Percentiles rank a stretch among this genome's conserved stretches.
Evolutionary conservation across 2,888 invertebrate species (phyloP).

Genomic region (Nomada lathburiana): DNA sequence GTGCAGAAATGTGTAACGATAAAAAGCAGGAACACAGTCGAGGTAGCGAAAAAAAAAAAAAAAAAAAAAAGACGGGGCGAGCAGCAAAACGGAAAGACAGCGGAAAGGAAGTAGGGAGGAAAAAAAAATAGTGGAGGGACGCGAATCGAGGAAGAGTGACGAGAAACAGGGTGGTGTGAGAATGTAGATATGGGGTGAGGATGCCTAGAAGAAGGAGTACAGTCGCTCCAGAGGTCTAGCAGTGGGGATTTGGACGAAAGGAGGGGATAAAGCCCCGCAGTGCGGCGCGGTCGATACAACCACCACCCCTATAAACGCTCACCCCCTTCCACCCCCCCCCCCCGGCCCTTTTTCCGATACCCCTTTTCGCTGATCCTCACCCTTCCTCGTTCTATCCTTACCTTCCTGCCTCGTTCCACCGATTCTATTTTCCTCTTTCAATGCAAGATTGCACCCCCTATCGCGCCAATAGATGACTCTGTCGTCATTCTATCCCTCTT

Average conservation of each 20-base stretch:
- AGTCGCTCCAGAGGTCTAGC: constrained; percentile 38
- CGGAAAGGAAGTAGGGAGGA: neutral
- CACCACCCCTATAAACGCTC: constrained; percentile 65
- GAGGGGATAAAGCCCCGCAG: constrained; percentile 84
- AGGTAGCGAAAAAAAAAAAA: neutral
- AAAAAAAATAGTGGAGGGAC: too few relatives aligned
- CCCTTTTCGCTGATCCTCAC: constrained; percentile 59
- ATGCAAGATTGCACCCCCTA: neutral
- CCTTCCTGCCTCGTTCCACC: constrained; percentile 30
- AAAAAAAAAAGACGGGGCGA: too few relatives aligned
- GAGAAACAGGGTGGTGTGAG: neutral
- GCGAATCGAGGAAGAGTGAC: too few relatives aligned
- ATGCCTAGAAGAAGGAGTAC: constrained; percentile 51
- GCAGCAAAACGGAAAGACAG: neutral
- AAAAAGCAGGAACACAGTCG: neutral
- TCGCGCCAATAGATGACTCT: neutral
- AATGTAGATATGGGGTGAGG: constrained; percentile 6
- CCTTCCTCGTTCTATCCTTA: constrained; percentile 44
- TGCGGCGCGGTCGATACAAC: constrained; percentile 84
- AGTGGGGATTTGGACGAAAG: constrained; percentile 46
- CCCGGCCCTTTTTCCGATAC: constrained; percentile 56
- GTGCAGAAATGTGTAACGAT: constrained; percentile 2
- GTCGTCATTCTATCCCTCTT: constrained; percentile 31
- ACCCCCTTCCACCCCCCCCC: constrained; percentile 14
- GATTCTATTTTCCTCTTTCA: constrained; percentile 1